Base-by-base conservation (phyloP, 2,113 vertebrate species). In the Rutilus rutilus region DNA sequence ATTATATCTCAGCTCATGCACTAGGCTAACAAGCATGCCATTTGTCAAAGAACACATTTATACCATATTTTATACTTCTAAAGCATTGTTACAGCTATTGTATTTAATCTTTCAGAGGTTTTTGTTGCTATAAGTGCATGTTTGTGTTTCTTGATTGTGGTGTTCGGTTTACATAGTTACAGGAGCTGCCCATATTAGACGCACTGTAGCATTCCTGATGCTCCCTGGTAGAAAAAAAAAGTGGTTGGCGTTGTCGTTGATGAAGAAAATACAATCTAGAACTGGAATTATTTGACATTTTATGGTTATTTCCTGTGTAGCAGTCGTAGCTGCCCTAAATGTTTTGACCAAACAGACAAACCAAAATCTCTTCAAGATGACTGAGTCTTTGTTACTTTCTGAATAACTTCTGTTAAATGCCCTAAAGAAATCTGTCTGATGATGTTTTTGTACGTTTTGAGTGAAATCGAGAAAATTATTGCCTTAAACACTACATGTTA, bases 261-360 rank as follows among this genome's bases (percentile, higher is more conserved):
- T 47, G 14, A 47, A 81, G 6, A 59, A 84, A 84, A 54, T 57
- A 45, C 33, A 83, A 60, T 75, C 27, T 80, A 59, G 69, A 88
- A 87, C 86, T 89, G 86, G 88, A 89, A 77, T 71, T 54, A 5
- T 77, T 73, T 75, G 33, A 36, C 19, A 50, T 54, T 78, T n/a
- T 69, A 57, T 14, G 87, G 69, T 81, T 82, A 15, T 45, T 59
- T 85, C 47, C 79, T 75, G 74, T 76, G 25, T 23, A 82, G 25
- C 62, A 69, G 64, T 52, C 14, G 62, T 82, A 50, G 23, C 6
- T 77, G 25, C 17, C 45, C 50, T 21, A 19, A n/a, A 52, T 52
- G 27, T 54, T 75, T 64, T 81, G 78, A 76, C n/a, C 74, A 27
- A 57, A 57, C 54, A 23, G 54, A 79, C 77, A 10, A 78, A 78